phyloP scores from a whole-genome alignment of 2,888 invertebrate species.

The Hesperia comma region DNA sequence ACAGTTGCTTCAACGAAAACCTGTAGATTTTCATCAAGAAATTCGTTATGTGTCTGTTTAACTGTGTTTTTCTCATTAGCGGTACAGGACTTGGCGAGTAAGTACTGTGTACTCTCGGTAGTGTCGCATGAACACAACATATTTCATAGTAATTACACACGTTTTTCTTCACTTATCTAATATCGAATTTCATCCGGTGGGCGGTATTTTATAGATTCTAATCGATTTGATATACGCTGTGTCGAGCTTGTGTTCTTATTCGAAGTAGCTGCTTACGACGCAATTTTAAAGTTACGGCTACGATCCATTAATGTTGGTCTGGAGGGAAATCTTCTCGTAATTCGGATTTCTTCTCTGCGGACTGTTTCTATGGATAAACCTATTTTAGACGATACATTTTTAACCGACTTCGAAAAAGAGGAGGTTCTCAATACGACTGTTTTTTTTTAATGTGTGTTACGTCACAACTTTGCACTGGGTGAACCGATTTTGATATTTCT shows the following conservation, averaged over 20 bases:
- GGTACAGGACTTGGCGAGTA: neutral
- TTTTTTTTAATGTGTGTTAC: too few species aligned
- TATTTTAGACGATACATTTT: too few species aligned
- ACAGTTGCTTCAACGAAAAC: too few species aligned
- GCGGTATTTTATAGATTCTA: conserved; percentile 22
- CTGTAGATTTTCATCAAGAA: too few species aligned
- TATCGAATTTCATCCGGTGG: conserved; percentile 25
- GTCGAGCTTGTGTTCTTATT: conserved; percentile 11
- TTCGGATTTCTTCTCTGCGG: too few species aligned
- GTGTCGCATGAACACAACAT: conserved; percentile 8
- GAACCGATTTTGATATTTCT: too few species aligned
- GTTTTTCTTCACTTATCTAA: conserved; percentile 27
- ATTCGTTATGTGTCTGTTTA: neutral
- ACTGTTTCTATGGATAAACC: too few species aligned
- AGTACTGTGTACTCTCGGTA: neutral
- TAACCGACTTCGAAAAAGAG: too few species aligned
- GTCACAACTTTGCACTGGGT: too few species aligned
- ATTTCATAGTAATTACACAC: conserved; percentile 21
- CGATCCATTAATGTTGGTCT: neutral
- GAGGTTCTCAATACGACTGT: too few species aligned
- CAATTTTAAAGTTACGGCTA: neutral
- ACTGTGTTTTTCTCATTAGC: neutral
- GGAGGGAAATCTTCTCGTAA: neutral
- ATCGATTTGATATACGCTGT: conserved; percentile 20
- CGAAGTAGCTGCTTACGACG: conserved; percentile 1